Conservation (phyloP, 1,140 invertebrate species). For the Drosophila nikananu region DNA sequence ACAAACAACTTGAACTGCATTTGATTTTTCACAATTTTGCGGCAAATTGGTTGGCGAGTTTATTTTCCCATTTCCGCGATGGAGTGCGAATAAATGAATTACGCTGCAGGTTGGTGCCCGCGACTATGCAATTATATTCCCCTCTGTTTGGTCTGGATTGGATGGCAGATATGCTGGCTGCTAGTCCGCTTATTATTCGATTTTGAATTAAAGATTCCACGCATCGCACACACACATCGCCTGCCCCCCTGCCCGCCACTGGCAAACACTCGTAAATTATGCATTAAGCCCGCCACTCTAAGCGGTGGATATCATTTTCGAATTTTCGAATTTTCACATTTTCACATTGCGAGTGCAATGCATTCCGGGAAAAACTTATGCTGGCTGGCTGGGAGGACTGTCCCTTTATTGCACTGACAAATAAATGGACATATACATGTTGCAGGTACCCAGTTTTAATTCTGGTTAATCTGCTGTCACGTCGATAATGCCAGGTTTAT, state of each 20-base stretch:
- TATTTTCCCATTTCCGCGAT: slow-evolving; percentile 32
- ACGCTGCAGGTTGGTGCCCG: neutral
- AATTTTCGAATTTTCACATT: slow-evolving; percentile 7
- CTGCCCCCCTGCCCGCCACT: neutral
- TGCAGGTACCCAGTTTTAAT: neutral
- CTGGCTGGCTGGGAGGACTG: neutral
- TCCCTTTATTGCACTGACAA: slow-evolving; percentile 23
- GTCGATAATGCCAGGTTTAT: neutral
- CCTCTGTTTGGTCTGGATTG: too few species aligned
- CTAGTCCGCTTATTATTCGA: slow-evolving; percentile 45
- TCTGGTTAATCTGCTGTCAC: slow-evolving; percentile 15
- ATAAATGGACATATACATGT: slow-evolving; percentile 9
- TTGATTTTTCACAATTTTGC: slow-evolving; percentile 72
- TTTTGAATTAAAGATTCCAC: slow-evolving; percentile 75
- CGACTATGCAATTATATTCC: slow-evolving; percentile 65
- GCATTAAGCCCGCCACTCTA: slow-evolving; percentile 41
- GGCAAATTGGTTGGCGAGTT: slow-evolving; percentile 48
- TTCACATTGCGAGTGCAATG: neutral
- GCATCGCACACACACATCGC: slow-evolving; percentile 2
- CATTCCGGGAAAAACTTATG: slow-evolving; percentile 20
- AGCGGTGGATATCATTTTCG: slow-evolving; percentile 15
- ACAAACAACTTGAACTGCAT: slow-evolving; percentile 65
- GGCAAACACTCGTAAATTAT: slow-evolving; percentile 47
- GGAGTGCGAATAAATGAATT: slow-evolving; percentile 62
- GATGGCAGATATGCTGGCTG: slow-evolving; percentile 2